Conservation (phyloP, 2,888 invertebrate species). For the Sclerodermus sp. region DNA sequence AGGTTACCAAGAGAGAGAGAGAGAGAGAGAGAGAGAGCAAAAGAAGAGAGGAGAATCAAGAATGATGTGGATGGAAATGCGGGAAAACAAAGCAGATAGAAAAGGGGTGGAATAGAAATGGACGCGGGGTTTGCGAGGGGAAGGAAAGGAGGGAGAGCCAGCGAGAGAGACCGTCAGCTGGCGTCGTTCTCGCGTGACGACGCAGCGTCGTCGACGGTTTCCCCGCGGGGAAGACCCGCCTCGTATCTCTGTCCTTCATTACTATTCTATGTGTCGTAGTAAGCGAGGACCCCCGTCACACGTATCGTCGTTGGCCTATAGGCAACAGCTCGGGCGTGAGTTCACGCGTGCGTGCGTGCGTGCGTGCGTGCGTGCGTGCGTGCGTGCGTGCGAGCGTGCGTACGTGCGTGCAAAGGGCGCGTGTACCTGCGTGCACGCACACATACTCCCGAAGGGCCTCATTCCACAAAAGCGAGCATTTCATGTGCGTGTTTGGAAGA, state of each 20-base stretch:
- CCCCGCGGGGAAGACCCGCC: slow-evolving; percentile 33
- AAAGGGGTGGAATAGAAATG: slow-evolving; percentile 7
- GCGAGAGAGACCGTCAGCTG: slow-evolving; percentile 40
- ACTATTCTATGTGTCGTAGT: slow-evolving; percentile 44
- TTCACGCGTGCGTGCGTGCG: slow-evolving; percentile 10
- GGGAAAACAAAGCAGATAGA: too few species aligned
- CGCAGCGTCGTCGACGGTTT: slow-evolving; percentile 35
- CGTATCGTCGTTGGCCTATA: slow-evolving; percentile 18
- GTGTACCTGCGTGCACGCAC: slow-evolving; percentile 29
- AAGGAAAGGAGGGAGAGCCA: slow-evolving; percentile 9
- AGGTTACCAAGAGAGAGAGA: too few species aligned
- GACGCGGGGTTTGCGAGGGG: slow-evolving; percentile 7
- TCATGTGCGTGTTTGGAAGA: slow-evolving; percentile 23
- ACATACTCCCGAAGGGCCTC: slow-evolving; percentile 13
- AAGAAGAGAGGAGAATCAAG: too few species aligned
- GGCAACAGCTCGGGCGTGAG: slow-evolving; percentile 7
- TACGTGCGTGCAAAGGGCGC: slow-evolving; percentile 23
- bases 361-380: too few species aligned
- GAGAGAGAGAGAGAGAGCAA: too few species aligned
- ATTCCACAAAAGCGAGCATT: slow-evolving; percentile 19
- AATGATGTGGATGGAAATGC: too few species aligned
- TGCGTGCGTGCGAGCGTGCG: slow-evolving; percentile 18
- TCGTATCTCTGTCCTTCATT: slow-evolving; percentile 46
- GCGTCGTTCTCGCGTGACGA: slow-evolving; percentile 50
- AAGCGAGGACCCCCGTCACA: too few species aligned